These are phyloP conservation scores for Alitta virens DNA, from an alignment of 2,888 invertebrate species.

Conservation along the genomic window DNA sequence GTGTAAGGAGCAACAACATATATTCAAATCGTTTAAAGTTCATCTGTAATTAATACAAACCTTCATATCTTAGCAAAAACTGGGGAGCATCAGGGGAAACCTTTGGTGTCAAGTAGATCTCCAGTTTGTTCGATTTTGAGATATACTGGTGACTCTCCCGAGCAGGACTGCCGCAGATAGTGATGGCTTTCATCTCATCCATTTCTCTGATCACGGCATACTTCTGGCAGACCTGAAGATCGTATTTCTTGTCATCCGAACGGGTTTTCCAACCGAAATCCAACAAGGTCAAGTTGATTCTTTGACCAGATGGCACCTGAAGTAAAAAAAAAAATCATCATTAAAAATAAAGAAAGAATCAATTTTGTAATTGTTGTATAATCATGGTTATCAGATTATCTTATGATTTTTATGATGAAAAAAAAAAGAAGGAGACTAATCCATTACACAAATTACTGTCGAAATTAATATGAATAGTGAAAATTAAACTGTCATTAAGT, in stretches of 20 bases:
- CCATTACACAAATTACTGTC: too few relatives aligned
- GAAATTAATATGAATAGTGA: too few relatives aligned
- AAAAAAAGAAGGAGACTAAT: too few relatives aligned
- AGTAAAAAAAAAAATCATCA: too few relatives aligned
- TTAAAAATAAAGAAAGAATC: too few relatives aligned
- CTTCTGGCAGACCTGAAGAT: slow-evolving; percentile 13
- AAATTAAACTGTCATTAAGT: too few relatives aligned
- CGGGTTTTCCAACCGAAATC: slow-evolving; percentile 15
- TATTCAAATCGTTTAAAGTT: too few relatives aligned
- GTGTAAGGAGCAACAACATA: too few relatives aligned
- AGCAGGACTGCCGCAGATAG: slow-evolving; percentile 9
- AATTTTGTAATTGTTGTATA: too few relatives aligned
- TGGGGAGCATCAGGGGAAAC: slow-evolving; percentile 11
- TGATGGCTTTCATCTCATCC: slow-evolving; percentile 9
- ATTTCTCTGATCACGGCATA: slow-evolving; percentile 13
- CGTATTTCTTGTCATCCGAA: background rate
- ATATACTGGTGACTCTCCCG: slow-evolving; percentile 7
- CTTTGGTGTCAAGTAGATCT: slow-evolving; percentile 12
- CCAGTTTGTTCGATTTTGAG: slow-evolving; percentile 13
- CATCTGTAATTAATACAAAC: background rate
- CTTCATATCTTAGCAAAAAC: slow-evolving; percentile 15
- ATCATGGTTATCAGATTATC: too few relatives aligned
- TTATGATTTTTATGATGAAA: too few relatives aligned
- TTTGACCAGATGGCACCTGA: slow-evolving; percentile 6
- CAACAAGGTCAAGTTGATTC: slow-evolving; percentile 11